These are phyloP conservation scores for Drosophila kepulauana DNA, from an alignment of 1,140 invertebrate species.

Conservation along the genomic window DNA sequence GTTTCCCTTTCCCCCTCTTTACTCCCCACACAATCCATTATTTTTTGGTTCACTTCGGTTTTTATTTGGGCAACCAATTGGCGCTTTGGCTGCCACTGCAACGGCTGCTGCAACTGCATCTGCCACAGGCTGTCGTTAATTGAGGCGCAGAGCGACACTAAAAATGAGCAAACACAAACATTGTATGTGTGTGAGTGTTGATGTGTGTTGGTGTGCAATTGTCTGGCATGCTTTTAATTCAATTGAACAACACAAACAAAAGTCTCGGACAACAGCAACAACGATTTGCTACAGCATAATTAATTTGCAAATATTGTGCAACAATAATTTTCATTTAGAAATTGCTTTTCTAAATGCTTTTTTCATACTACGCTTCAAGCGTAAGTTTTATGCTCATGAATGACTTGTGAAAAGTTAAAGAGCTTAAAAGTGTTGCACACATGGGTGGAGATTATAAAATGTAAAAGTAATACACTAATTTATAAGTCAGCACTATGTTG, in stretches of 20 bases:
- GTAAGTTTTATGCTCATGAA: not conserved
- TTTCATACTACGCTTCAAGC: constrained; percentile 16
- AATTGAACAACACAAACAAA: constrained; percentile 33
- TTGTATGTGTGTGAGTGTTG: not conserved
- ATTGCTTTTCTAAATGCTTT: constrained; percentile 15
- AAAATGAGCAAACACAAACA: constrained; percentile 36
- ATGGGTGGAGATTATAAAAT: not conserved
- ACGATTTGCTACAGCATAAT: constrained; percentile 24
- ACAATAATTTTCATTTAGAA: constrained; percentile 40
- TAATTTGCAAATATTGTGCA: constrained; percentile 50
- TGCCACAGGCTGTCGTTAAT: constrained; percentile 49
- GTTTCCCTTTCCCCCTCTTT: constrained; percentile 7
- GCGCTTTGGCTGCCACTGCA: constrained; percentile 7
- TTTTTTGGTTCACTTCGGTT: constrained; percentile 15
- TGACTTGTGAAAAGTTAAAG: not conserved
- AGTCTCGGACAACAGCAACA: constrained; percentile 9
- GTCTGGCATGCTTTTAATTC: constrained; percentile 50
- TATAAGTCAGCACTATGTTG: not conserved
- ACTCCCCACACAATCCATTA: too few relatives aligned
- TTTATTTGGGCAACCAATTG: constrained; percentile 24
- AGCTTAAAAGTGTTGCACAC: not conserved
- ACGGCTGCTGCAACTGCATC: constrained; percentile 6
- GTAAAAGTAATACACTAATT: not conserved
- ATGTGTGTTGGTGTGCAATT: constrained; percentile 21
- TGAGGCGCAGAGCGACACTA: constrained; percentile 36